These are phyloP conservation scores for Prionace glauca DNA, from an alignment of 2,797 vertebrate genomes.

Conservation along the genomic window DNA sequence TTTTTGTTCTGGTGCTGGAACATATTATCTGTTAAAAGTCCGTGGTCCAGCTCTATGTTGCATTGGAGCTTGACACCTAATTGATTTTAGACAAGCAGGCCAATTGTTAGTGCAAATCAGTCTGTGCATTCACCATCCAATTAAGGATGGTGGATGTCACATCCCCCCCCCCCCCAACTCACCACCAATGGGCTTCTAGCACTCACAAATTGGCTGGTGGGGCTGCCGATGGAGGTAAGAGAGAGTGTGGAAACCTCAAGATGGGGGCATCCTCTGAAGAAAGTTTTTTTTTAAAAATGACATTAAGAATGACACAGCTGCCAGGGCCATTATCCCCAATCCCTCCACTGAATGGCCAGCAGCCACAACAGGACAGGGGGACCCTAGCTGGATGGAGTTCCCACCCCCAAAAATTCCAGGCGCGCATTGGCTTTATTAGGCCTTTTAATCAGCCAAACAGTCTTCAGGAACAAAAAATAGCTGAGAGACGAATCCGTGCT, in stretches of 20 bases:
- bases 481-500: not conserved
- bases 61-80: not conserved
- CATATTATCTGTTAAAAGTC: not conserved
- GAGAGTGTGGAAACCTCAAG: not conserved
- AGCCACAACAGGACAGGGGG: too few species aligned
- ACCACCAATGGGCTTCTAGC: too few species aligned
- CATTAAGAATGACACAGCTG: not conserved
- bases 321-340: not conserved
- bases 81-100: not conserved
- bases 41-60: not conserved
- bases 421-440: not conserved
- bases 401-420: not conserved
- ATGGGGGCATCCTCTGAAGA: not conserved
- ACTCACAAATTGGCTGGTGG: not conserved
- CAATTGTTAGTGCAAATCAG: not conserved
- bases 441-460: not conserved
- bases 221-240: not conserved
- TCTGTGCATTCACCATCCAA: not conserved
- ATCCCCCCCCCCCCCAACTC: too few species aligned
- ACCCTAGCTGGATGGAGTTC: not conserved
- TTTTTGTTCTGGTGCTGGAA: not conserved
- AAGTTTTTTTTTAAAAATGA: not conserved
- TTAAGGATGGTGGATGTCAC: not conserved
- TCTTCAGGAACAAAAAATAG: too few species aligned
- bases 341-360: not conserved